Evolutionary conservation across 2,113 vertebrate species (phyloP).

Genomic region (Channa maculata): DNA sequence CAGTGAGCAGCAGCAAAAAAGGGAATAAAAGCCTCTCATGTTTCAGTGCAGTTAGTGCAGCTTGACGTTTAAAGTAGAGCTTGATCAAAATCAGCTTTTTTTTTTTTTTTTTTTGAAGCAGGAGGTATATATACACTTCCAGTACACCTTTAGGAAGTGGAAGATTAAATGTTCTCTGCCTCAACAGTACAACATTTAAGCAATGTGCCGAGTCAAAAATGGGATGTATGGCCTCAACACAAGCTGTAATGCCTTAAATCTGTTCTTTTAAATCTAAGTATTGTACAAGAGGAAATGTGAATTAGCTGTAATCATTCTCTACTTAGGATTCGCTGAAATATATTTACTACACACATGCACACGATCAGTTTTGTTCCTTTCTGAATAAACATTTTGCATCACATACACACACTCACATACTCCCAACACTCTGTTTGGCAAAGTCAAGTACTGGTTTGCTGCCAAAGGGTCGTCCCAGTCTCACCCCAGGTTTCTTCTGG

Average conservation of each 20-base stretch:
- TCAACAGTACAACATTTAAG: background rate
- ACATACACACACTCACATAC: conserved; percentile 3
- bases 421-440: conserved; percentile 16
- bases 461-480: conserved; percentile 14
- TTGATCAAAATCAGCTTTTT: conserved; percentile 13
- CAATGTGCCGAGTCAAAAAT: conserved; percentile 14
- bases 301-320: background rate
- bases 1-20: conserved; percentile 1
- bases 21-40: background rate
- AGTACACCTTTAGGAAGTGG: background rate
- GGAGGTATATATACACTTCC: background rate
- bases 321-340: conserved; percentile 3
- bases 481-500: conserved; percentile 14
- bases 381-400: background rate
- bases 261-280: background rate
- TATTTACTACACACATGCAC: background rate
- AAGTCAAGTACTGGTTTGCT: conserved; percentile 6
- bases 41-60: too few species aligned
- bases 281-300: conserved; percentile 19
- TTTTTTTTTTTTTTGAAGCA: background rate
- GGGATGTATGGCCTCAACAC: conserved; percentile 6
- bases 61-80: background rate
- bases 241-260: conserved; percentile 21
- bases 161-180: conserved; percentile 17
- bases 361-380: conserved; percentile 4